Percentiles rank a stretch among this genome's conserved stretches.
phyloP scores from a whole-genome alignment of 2,888 invertebrate species.

The Meloe dianella region DNA sequence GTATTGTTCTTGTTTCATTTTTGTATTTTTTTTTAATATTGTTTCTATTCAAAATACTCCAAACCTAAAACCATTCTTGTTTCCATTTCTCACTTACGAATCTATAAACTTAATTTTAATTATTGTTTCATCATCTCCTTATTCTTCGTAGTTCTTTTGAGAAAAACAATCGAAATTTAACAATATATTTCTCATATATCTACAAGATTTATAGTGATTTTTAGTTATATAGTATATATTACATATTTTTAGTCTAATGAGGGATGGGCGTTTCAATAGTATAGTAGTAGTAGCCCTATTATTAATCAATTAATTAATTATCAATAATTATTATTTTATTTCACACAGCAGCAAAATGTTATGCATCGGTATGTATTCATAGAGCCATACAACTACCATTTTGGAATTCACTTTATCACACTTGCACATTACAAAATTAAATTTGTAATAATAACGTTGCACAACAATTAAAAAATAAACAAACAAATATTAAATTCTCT shows the following conservation, averaged over 20 bases:
- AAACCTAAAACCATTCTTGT: conserved; percentile 25
- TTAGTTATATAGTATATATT: conserved; percentile 47
- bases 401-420: conserved; percentile 41
- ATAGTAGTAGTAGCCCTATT: conserved; percentile 43
- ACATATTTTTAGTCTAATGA: conserved; percentile 54
- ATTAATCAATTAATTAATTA: conserved; percentile 21
- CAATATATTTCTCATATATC: conserved; percentile 59
- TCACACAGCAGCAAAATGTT: conserved; percentile 34
- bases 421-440: conserved; percentile 44
- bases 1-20: neutral
- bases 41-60: conserved; percentile 39
- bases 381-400: conserved; percentile 44
- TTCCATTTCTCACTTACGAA: conserved; percentile 11
- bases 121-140: neutral
- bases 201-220: conserved; percentile 56
- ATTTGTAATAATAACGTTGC: conserved; percentile 4
- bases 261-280: conserved; percentile 44
- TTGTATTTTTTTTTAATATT: conserved; percentile 29
- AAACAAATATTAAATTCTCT: too few relatives aligned
- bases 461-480: conserved; percentile 10
- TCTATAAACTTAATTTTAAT: conserved; percentile 26
- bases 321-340: conserved; percentile 26
- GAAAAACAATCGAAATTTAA: conserved; percentile 56
- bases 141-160: conserved; percentile 17
- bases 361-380: conserved; percentile 37